A percentile compares a stretch with the other conserved stretches of the same genome.
phyloP scores from a whole-genome alignment of 1,140 invertebrate species.

The Caenorhabditis brenneri region DNA sequence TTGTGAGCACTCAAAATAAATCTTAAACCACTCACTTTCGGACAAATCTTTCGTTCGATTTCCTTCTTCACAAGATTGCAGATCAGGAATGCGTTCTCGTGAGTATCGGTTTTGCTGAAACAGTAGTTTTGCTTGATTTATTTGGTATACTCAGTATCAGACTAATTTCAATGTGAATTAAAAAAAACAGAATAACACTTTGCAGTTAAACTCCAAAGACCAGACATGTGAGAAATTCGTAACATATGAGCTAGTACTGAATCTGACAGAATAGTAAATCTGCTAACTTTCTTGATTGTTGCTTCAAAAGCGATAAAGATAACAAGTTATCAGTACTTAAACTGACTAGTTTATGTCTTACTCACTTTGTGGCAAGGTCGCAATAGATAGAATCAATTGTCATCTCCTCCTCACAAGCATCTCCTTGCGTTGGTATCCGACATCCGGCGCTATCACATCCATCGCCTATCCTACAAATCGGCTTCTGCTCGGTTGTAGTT shows the following conservation, averaged over 20 bases:
- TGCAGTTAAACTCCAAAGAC: no score
- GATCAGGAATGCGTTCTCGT: conserved; percentile 64
- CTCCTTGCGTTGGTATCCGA: conserved; percentile 50
- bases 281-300: no score
- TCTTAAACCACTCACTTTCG: conserved; percentile 3
- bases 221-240: no score
- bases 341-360: no score
- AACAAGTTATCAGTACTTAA: no score
- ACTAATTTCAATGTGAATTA: no score
- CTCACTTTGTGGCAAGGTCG: conserved; percentile 61
- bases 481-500: conserved; percentile 26
- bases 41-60: conserved; percentile 58
- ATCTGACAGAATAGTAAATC: no score
- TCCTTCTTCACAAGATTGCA: conserved; percentile 60
- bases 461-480: conserved; percentile 58
- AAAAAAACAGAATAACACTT: no score
- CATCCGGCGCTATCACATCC: conserved; percentile 52
- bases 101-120: conserved; percentile 66
- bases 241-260: no score
- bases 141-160: not conserved
- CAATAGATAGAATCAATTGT: conserved; percentile 62
- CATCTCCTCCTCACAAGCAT: conserved; percentile 51
- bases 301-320: no score
- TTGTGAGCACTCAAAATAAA: not conserved
- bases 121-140: not conserved